phyloP scores from a whole-genome alignment of 2,888 invertebrate species.

The Lithophane ornitopus region DNA sequence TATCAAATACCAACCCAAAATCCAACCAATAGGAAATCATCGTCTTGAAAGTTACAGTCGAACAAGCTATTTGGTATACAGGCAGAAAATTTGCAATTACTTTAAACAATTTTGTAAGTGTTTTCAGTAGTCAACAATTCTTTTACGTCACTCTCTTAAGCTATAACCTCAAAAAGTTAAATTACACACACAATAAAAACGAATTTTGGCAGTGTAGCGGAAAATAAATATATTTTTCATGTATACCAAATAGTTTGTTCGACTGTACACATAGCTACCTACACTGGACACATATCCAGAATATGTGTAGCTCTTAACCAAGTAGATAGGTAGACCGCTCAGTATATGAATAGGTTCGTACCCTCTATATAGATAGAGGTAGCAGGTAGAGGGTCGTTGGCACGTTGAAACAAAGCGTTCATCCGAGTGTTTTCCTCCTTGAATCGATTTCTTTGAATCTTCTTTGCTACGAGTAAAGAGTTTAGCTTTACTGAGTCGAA shows the following conservation, averaged over 20 bases:
- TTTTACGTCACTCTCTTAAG: too few relatives aligned
- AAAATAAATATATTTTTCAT: too few relatives aligned
- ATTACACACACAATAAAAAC: too few relatives aligned
- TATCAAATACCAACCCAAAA: slow-evolving; percentile 10
- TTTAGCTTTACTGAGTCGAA: too few relatives aligned
- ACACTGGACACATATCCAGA: background rate
- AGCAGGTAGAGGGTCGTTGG: slow-evolving; percentile 19
- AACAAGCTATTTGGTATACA: too few relatives aligned
- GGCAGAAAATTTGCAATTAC: too few relatives aligned
- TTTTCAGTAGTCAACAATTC: too few relatives aligned
- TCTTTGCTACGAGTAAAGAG: slow-evolving; percentile 1
- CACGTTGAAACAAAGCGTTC: slow-evolving; percentile 29
- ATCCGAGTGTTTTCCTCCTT: slow-evolving; percentile 52
- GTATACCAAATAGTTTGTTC: too few relatives aligned
- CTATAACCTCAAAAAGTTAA: too few relatives aligned
- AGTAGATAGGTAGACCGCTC: background rate
- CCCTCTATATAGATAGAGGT: background rate
- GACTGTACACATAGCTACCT: background rate
- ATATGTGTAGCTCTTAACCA: slow-evolving; percentile 7
- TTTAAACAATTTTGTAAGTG: too few relatives aligned
- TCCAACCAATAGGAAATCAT: background rate
- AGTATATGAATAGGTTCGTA: background rate
- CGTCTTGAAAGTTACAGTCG: background rate
- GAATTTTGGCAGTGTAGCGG: too few relatives aligned
- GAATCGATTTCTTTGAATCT: slow-evolving; percentile 43